A percentile compares a stretch with the other conserved stretches of the same genome.
Evolutionary conservation across 2,888 invertebrate genomes (phyloP).

Genomic region (Chymomyza amoena): DNA sequence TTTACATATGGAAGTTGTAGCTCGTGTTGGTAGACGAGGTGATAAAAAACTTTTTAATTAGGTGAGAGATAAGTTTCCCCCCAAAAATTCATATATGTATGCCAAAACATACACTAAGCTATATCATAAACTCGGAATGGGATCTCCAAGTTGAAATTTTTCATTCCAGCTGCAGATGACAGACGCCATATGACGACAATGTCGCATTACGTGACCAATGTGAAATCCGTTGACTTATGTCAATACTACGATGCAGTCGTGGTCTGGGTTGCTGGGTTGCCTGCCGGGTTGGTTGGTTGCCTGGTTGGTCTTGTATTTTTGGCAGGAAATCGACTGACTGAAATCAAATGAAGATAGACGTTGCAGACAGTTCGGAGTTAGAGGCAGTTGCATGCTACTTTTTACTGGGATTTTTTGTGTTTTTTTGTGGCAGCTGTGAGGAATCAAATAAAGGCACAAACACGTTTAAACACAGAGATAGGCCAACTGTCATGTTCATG

Average conservation of each 20-base stretch:
- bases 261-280: background rate
- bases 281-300: no score
- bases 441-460: slow-evolving; percentile 61
- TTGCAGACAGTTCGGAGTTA: slow-evolving; percentile 40
- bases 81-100: slow-evolving; percentile 43
- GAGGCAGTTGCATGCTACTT: background rate
- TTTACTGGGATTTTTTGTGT: no score
- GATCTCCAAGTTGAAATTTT: background rate
- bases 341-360: slow-evolving; percentile 70
- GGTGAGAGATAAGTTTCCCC: slow-evolving; percentile 51
- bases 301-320: slow-evolving; percentile 40
- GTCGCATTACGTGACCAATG: slow-evolving; percentile 65
- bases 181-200: slow-evolving; percentile 29
- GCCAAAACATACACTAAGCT: slow-evolving; percentile 31
- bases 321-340: slow-evolving; percentile 64
- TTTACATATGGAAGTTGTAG: slow-evolving; percentile 41
- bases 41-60: slow-evolving; percentile 70
- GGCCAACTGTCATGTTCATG: slow-evolving; percentile 29
- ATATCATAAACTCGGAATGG: background rate
- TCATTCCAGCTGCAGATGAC: background rate
- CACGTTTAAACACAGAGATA: background rate
- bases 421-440: slow-evolving; percentile 46
- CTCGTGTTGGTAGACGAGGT: slow-evolving; percentile 56
- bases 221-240: slow-evolving; percentile 72
- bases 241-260: slow-evolving; percentile 55